Evolutionary conservation across 2,888 invertebrate species (phyloP).

Genomic region (Drosophila quinaria): DNA sequence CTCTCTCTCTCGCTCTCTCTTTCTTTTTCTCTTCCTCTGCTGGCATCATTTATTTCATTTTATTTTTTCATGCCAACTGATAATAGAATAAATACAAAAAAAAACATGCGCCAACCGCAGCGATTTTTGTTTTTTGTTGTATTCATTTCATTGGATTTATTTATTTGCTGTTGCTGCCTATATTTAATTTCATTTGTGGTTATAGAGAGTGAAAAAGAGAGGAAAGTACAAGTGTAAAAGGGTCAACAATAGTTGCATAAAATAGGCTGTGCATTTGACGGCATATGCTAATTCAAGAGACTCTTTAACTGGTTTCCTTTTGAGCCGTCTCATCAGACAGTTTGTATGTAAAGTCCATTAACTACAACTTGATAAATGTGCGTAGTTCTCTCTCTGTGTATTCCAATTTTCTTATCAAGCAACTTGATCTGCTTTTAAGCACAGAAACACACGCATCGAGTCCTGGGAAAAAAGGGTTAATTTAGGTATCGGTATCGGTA

Average conservation of each 20-base stretch:
- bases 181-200: constrained; percentile 79
- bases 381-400: constrained; percentile 5
- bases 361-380: constrained; percentile 36
- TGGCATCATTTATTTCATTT: constrained; percentile 66
- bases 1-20: too few relatives aligned
- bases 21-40: constrained; percentile 12
- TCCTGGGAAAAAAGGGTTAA: constrained; percentile 42
- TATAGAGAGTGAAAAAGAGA: constrained; percentile 6
- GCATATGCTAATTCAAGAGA: constrained; percentile 40
- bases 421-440: constrained; percentile 27
- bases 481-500: constrained; percentile 19
- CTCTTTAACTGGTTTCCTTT: constrained; percentile 15
- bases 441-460: constrained; percentile 9
- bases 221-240: constrained; percentile 17
- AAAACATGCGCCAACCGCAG: constrained; percentile 69
- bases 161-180: constrained; percentile 44
- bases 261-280: constrained; percentile 26
- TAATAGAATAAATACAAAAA: constrained; percentile 69
- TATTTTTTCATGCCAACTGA: constrained; percentile 62
- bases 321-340: constrained; percentile 1
- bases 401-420: constrained; percentile 29
- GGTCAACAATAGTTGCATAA: constrained; percentile 29
- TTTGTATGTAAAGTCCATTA: background rate
- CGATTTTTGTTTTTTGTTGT: constrained; percentile 40
- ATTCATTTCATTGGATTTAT: constrained; percentile 42